phyloP scores from a whole-genome alignment of 1,140 invertebrate species.

The Brachionus plicatilis region DNA sequence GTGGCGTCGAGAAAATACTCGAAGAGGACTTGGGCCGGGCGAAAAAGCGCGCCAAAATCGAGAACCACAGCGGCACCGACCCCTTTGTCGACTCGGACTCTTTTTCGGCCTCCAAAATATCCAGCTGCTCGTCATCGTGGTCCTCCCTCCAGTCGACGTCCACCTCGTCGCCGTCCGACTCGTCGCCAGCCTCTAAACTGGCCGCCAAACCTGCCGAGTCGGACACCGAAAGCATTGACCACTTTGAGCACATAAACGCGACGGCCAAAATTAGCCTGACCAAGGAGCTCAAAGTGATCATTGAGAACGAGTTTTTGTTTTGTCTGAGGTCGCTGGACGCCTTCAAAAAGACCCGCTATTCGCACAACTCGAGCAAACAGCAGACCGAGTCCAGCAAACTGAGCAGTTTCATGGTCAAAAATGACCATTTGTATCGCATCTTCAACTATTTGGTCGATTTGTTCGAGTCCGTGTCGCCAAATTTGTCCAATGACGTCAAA shows the following conservation, averaged over 20 bases:
- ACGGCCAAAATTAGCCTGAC: neutral
- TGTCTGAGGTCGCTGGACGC: conserved; percentile 16
- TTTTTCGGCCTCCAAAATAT: neutral
- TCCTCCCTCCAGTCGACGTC: neutral
- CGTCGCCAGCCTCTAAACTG: neutral
- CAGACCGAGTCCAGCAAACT: neutral
- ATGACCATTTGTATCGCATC: conserved; percentile 32
- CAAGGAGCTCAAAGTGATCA: neutral
- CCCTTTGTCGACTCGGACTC: neutral
- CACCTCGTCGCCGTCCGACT: neutral
- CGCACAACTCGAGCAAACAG: neutral
- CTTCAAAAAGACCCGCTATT: neutral
- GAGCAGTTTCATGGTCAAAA: conserved; percentile 24
- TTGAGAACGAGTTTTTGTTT: conserved; percentile 32
- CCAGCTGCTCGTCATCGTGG: conserved; percentile 20
- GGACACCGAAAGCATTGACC: neutral
- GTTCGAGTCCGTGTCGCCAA: conserved; percentile 12
- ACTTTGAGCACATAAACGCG: neutral
- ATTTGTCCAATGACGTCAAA: neutral
- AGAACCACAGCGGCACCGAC: neutral
- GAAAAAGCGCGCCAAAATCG: neutral
- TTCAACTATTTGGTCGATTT: conserved; percentile 18
- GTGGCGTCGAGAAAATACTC: neutral
- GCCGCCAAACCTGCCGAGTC: neutral
- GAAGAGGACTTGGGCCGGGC: neutral